These are phyloP conservation scores for Zosterops japonicus DNA, from an alignment of 2,113 vertebrate species.

Conservation along the genomic window DNA sequence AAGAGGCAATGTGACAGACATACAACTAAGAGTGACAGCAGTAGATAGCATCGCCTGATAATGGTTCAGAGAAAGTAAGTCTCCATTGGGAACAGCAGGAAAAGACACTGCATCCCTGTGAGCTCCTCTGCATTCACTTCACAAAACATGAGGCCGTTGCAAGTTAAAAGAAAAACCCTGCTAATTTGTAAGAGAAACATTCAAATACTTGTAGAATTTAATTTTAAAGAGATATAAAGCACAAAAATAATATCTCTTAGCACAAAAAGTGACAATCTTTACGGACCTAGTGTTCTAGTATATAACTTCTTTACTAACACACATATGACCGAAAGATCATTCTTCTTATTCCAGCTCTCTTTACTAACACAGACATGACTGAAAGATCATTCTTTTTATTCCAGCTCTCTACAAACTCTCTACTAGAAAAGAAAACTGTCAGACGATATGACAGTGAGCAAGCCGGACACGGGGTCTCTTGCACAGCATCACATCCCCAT, in stretches of 20 bases:
- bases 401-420: neutral
- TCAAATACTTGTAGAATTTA: neutral
- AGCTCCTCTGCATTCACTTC: neutral
- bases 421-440: neutral
- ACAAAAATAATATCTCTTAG: neutral
- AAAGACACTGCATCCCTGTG: neutral
- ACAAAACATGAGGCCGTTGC: neutral
- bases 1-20: slow-evolving; percentile 4
- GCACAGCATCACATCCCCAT: neutral
- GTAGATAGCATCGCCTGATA: neutral
- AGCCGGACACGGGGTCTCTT: neutral
- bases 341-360: neutral
- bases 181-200: neutral
- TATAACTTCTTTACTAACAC: neutral
- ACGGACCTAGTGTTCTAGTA: neutral
- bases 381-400: neutral
- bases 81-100: neutral
- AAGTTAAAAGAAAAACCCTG: neutral
- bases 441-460: neutral
- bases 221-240: neutral
- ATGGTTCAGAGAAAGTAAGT: neutral
- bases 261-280: fast-evolving
- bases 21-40: neutral
- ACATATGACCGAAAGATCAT: neutral
- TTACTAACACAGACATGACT: neutral